Conservation (phyloP, 2,888 invertebrate genomes). For the Drosophila mulleri region DNA sequence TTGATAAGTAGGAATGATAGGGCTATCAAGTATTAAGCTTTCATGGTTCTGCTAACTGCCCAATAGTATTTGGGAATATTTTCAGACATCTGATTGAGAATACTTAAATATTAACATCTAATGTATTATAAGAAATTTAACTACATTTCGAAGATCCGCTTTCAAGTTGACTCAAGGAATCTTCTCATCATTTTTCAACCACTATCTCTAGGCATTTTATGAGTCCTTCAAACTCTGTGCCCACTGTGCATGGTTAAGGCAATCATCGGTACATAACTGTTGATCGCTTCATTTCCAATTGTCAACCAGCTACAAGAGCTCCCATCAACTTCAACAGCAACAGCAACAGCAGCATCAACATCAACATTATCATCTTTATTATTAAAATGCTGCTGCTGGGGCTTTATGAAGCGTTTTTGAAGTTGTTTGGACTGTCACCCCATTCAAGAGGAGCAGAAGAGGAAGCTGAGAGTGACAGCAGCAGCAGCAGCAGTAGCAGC, state of each 20-base stretch:
- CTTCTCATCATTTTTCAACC: not conserved
- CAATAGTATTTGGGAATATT: too few species aligned
- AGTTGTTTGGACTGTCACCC: conserved; percentile 61
- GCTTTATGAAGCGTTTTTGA: conserved; percentile 62
- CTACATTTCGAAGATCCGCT: too few species aligned
- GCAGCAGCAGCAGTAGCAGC: conserved; percentile 3
- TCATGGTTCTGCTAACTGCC: too few species aligned
- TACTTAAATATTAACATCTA: too few species aligned
- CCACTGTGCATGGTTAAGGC: conserved; percentile 31
- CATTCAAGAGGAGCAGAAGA: conserved; percentile 18
- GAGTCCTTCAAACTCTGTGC: not conserved
- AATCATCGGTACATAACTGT: conserved; percentile 37
- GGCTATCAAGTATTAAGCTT: too few species aligned
- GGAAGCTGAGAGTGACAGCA: too few species aligned
- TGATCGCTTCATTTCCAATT: conserved; percentile 59
- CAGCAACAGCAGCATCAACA: conserved; percentile 29
- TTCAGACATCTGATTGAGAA: too few species aligned
- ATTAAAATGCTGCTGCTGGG: conserved; percentile 37
- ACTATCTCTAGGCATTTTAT: not conserved
- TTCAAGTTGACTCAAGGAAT: too few species aligned
- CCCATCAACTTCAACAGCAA: conserved; percentile 27
- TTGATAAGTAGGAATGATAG: too few species aligned
- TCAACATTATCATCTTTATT: conserved; percentile 24
- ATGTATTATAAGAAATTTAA: too few species aligned
- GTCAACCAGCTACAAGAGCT: conserved; percentile 25